These are phyloP conservation scores for Papilio aristodemus DNA, from an alignment of 1,140 invertebrate species.

Conservation along the genomic window DNA sequence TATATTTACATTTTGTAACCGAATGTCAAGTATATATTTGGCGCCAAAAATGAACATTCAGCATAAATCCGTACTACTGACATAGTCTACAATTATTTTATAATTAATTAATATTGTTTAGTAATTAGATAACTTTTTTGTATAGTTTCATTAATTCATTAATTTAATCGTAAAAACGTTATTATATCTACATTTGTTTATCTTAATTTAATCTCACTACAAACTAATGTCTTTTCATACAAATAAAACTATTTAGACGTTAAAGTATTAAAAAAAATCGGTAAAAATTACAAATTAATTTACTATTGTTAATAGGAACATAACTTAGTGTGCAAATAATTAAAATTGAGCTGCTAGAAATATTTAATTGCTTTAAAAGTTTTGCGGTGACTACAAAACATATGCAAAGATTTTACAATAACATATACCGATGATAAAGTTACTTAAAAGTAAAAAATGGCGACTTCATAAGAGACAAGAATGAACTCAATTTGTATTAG, in stretches of 20 bases:
- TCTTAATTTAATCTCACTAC: slow-evolving; percentile 11
- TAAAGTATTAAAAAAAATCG: background rate
- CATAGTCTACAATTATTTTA: background rate
- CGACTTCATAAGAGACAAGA: too few species aligned
- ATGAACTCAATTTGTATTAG: too few species aligned
- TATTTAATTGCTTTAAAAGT: background rate
- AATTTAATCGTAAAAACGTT: background rate
- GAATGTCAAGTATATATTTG: background rate
- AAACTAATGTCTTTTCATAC: slow-evolving; percentile 22
- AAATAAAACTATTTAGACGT: background rate
- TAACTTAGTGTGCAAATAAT: slow-evolving; percentile 19
- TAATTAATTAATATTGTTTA: too few species aligned
- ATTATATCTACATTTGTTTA: slow-evolving; percentile 9
- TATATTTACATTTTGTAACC: background rate
- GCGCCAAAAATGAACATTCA: background rate
- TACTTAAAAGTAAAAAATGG: too few species aligned
- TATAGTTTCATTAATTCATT: background rate
- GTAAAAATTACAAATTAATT: slow-evolving; percentile 21
- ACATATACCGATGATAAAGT: too few species aligned
- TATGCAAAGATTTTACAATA: too few species aligned
- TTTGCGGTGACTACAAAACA: too few species aligned
- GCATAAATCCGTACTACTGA: background rate
- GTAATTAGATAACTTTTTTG: too few species aligned
- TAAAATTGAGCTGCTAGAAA: background rate
- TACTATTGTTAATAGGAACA: slow-evolving; percentile 30